Conservation (phyloP, 2,888 invertebrate genomes). For the Nebria brevicollis region DNA sequence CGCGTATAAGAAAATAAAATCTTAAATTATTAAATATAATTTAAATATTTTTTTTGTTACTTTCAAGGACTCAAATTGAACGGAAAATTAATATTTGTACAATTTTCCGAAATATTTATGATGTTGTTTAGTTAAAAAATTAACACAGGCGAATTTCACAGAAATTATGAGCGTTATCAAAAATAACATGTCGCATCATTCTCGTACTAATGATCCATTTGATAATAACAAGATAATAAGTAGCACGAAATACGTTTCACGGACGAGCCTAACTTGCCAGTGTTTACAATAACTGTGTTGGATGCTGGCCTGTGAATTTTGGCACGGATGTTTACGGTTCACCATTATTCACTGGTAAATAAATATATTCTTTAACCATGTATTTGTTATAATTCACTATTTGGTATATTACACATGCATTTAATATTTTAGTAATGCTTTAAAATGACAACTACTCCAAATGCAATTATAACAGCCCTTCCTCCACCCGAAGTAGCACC, state of each 20-base stretch:
- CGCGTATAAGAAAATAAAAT: no score
- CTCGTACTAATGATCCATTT: constrained; percentile 12
- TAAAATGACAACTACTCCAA: neutral
- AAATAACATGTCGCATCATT: constrained; percentile 27
- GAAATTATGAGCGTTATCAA: constrained; percentile 21
- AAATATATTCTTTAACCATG: neutral
- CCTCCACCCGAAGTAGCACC: constrained; percentile 38
- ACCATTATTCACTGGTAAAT: neutral
- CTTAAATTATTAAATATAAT: no score
- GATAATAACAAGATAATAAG: constrained; percentile 23
- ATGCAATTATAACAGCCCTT: neutral
- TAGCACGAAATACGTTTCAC: neutral
- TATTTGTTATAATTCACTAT: neutral
- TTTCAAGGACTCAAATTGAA: no score
- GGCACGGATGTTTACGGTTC: neutral
- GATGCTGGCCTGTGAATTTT: neutral
- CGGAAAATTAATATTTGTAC: no score
- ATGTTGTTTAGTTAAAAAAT: neutral
- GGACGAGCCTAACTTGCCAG: neutral
- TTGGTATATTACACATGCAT: no score
- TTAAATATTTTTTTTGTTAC: no score
- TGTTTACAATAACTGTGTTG: neutral
- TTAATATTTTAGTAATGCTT: neutral
- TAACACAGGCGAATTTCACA: neutral
- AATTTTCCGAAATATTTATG: no score